Conservation (phyloP, 1,140 invertebrate genomes). For the Lasioglossum albipes region DNA sequence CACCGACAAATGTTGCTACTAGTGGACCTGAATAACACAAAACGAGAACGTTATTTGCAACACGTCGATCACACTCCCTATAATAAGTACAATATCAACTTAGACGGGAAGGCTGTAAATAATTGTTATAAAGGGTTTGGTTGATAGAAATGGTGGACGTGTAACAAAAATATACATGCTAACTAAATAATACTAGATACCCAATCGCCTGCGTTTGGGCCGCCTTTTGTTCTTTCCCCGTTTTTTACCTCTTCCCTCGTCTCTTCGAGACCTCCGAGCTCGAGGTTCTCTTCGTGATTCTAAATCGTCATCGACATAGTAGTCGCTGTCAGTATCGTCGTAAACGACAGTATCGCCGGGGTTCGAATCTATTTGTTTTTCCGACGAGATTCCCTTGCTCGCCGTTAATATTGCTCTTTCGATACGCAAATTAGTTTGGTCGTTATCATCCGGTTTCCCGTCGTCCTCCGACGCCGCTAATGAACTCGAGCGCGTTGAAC, state of each 20-base stretch:
- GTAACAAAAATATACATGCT: conserved; percentile 25
- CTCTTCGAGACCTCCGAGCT: conserved; percentile 63
- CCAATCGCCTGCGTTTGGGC: conserved; percentile 75
- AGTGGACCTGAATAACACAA: conserved; percentile 61
- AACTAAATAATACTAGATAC: conserved; percentile 69
- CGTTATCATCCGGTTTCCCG: not conserved
- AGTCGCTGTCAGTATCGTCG: conserved; percentile 31
- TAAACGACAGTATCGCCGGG: conserved; percentile 17
- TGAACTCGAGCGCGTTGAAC: not conserved
- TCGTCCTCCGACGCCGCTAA: not conserved
- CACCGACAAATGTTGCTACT: conserved; percentile 73
- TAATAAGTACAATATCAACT: too few species aligned
- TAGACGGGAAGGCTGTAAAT: too few species aligned
- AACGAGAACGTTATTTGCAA: not conserved
- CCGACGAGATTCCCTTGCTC: conserved; percentile 50
- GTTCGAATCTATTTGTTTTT: not conserved
- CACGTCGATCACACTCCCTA: too few species aligned
- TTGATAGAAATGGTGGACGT: not conserved
- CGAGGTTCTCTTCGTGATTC: conserved; percentile 55
- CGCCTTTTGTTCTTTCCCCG: conserved; percentile 67
- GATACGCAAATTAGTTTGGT: not conserved
- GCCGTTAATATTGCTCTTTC: conserved; percentile 39
- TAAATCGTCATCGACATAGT: conserved; percentile 41
- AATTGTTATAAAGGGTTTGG: too few species aligned
- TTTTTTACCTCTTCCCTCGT: conserved; percentile 75